These are phyloP conservation scores for Bombus sylvicola DNA, from an alignment of 1,140 invertebrate genomes.

Conservation along the genomic window DNA sequence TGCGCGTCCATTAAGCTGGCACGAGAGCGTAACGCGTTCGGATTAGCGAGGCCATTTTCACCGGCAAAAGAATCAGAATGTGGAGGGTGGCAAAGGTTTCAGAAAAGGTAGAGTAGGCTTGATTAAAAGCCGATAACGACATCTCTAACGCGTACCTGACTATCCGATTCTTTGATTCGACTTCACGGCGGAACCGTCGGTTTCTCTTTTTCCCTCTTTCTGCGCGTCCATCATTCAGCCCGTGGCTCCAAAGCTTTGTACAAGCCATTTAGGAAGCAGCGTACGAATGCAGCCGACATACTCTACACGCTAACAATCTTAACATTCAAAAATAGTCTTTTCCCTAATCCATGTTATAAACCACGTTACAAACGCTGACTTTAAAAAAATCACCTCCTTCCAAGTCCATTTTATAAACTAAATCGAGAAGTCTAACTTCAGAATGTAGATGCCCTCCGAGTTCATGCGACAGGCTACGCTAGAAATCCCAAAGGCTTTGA, in stretches of 20 bases:
- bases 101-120: constrained; percentile 30
- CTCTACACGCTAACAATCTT: no score
- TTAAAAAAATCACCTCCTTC: no score
- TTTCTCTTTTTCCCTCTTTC: constrained; percentile 1
- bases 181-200: constrained; percentile 52
- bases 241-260: not conserved
- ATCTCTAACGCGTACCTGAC: constrained; percentile 34
- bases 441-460: no score
- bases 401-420: no score
- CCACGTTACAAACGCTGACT: no score
- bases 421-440: no score
- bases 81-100: not conserved
- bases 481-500: no score
- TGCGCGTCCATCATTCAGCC: constrained; percentile 14
- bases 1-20: not conserved
- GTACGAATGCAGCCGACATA: no score
- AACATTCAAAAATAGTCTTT: no score
- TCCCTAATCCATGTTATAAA: no score
- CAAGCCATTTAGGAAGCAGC: no score
- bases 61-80: not conserved
- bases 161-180: constrained; percentile 53
- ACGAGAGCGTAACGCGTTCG: constrained; percentile 20
- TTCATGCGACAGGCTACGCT: no score
- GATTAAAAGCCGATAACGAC: constrained; percentile 66
- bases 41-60: constrained; percentile 27